Evolutionary conservation across 2,888 invertebrate genomes (phyloP), one percentile per base, ranked within the genome.

Genomic region (Synanthedon formicaeformis): DNA sequence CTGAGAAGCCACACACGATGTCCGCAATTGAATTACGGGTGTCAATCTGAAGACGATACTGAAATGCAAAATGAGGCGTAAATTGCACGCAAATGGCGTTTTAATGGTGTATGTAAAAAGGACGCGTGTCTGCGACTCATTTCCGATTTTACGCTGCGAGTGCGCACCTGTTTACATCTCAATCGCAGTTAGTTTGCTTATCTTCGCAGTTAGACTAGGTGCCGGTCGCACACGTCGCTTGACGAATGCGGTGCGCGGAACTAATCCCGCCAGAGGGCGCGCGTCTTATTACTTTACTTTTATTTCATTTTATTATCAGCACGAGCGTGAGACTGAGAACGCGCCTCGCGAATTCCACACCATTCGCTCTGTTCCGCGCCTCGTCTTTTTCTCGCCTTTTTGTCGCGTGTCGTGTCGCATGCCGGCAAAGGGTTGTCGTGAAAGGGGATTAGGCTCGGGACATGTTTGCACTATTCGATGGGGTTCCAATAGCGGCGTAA

Each of bases 201-300:
- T 45, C 45, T 6, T 12, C 3, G 45, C 14, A 8, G 41, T n/a
- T 11, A n/a, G 48, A 14, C 23, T 14, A 18, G 18, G 12, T 34
- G 50, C 34, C 13, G 50, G 50, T 55, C 71, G 62, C 75, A 67
- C 75, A 69, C 71, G 67, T 60, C 63, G 78, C 76, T 56, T 67
- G 76, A 73, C 78, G 73, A 77, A 78, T 79, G 69, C 68, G 68
- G 61, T 58, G 67, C 66, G 73, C 69, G 73, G 69, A 71, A 71
- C 75, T 59, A 75, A 75, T 72, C 60, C 63, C 40, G 56, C 64
- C 65, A 34, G 34, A 34, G 34, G 34, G 34, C 65, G 62, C 62
- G 56, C 62, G 63, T 61, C 64, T 62, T 62, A 62, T 27, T 49
- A 23, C 48, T 52, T 50, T 50, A 16, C 4, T 49, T 45, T 45